Conservation (phyloP, 2,888 invertebrate genomes). For the Amphimallon solstitiale region DNA sequence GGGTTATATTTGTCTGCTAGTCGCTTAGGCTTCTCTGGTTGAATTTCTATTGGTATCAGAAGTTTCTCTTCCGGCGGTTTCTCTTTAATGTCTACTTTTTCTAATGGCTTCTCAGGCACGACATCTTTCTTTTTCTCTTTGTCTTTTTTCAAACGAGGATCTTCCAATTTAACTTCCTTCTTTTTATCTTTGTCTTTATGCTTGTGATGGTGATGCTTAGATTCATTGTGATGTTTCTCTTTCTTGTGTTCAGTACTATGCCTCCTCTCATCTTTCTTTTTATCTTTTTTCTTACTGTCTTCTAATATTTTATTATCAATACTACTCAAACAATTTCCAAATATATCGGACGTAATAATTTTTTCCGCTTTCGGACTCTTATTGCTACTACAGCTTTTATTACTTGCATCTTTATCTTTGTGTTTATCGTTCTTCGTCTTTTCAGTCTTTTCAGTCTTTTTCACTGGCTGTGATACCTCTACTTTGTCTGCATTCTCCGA, state of each 20-base stretch:
- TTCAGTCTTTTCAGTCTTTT: constrained; percentile 10
- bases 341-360: constrained; percentile 39
- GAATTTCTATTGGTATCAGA: constrained; percentile 36
- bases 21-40: constrained; percentile 47
- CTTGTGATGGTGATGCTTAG: constrained; percentile 49
- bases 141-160: not conserved
- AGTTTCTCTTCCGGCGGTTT: constrained; percentile 11
- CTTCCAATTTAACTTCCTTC: constrained; percentile 19
- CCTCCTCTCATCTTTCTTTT: constrained; percentile 40
- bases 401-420: constrained; percentile 2
- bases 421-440: not conserved
- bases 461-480: constrained; percentile 20
- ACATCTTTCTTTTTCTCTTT: constrained; percentile 19
- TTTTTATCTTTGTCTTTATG: constrained; percentile 29
- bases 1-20: constrained; percentile 64
- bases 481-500: not conserved
- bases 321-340: constrained; percentile 50
- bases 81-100: not conserved
- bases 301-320: constrained; percentile 51
- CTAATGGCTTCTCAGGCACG: constrained; percentile 16
- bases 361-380: constrained; percentile 25
- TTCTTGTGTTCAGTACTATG: constrained; percentile 38
- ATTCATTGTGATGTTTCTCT: constrained; percentile 43
- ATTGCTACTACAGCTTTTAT: too few relatives aligned
- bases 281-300: constrained; percentile 41